These are phyloP conservation scores for Vireo griseus DNA, from an alignment of 2,797 vertebrate genomes.

Conservation along the genomic window DNA sequence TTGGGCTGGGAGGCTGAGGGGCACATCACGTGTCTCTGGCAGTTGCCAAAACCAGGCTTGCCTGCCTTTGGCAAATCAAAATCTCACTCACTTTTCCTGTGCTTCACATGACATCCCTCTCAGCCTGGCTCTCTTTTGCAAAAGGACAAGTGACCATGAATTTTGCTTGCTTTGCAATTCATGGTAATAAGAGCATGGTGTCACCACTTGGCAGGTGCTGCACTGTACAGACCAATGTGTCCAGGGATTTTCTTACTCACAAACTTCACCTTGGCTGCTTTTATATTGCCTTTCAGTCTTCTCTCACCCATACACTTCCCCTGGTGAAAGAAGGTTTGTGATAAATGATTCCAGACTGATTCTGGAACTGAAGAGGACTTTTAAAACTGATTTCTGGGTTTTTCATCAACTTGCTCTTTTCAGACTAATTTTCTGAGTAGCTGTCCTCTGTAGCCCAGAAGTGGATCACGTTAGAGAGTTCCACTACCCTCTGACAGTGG, in stretches of 20 bases:
- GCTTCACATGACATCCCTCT: not conserved
- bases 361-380: not conserved
- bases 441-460: not conserved
- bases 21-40: not conserved
- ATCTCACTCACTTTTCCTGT: not conserved
- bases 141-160: not conserved
- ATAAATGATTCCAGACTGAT: not conserved
- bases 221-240: fast-evolving
- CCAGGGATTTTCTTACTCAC: not conserved
- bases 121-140: not conserved
- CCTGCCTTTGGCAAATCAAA: not conserved
- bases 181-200: not conserved
- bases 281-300: not conserved
- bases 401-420: not conserved
- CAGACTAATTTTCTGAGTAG: not conserved
- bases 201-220: not conserved
- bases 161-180: not conserved
- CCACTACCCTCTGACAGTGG: not conserved
- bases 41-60: not conserved
- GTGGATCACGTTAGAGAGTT: not conserved
- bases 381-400: not conserved
- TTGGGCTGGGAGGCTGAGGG: not conserved
- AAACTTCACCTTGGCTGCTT: not conserved
- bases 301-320: not conserved
- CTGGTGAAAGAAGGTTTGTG: not conserved